A percentile compares a stretch with the other conserved stretches of the same genome.
These are phyloP conservation scores for Bombus pascuorum DNA, from an alignment of 1,140 invertebrate species.

Conservation along the genomic window DNA sequence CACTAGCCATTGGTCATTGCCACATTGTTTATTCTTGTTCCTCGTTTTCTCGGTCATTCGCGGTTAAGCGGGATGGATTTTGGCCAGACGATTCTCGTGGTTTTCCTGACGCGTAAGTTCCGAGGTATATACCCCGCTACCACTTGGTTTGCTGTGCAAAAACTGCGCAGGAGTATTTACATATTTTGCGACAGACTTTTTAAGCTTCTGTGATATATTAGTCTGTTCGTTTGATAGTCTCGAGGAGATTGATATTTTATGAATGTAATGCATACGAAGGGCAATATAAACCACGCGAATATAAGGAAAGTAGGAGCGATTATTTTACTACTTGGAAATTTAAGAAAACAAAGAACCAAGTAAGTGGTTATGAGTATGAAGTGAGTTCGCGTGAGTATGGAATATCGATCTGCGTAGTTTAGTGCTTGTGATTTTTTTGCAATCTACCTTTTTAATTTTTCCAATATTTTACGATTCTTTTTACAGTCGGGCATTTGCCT, in stretches of 20 bases:
- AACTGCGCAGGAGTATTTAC: too few relatives aligned
- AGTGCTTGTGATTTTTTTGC: too few relatives aligned
- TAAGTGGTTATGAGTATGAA: too few relatives aligned
- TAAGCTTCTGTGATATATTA: background rate
- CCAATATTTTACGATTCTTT: background rate
- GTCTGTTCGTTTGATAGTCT: too few relatives aligned
- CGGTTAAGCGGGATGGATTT: conserved; percentile 4
- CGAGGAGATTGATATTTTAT: background rate
- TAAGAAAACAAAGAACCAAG: too few relatives aligned
- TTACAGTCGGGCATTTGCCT: background rate
- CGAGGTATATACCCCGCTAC: too few relatives aligned
- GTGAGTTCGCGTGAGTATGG: too few relatives aligned
- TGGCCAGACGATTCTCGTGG: background rate
- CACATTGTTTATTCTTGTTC: conserved; percentile 15
- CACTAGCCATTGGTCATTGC: background rate
- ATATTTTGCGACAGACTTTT: too few relatives aligned
- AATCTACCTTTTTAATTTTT: too few relatives aligned
- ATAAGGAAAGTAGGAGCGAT: background rate
- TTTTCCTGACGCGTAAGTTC: background rate
- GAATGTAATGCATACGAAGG: background rate
- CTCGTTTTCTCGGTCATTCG: conserved; percentile 8
- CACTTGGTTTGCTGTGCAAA: too few relatives aligned
- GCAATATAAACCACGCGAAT: background rate
- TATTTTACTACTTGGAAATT: background rate
- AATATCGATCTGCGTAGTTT: too few relatives aligned